A percentile compares a stretch with the other conserved stretches of the same genome.
Conservation (phyloP, 2,888 invertebrate species). For the Cheilosia vernalis region DNA sequence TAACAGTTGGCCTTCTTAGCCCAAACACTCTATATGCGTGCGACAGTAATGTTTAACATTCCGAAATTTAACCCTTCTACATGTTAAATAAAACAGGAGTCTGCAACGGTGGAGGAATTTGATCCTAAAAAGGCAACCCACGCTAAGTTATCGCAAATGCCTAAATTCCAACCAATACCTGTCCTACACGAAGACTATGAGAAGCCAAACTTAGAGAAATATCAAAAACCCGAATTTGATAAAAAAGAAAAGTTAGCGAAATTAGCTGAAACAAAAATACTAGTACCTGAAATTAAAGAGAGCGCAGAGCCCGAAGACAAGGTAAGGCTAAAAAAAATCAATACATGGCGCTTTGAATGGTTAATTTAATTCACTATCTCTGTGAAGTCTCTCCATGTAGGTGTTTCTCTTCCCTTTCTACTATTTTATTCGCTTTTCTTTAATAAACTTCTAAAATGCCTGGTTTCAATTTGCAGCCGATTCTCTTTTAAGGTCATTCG, state of each 20-base stretch:
- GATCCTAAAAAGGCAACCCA: constrained; percentile 81
- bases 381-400: constrained; percentile 5
- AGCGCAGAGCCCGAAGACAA: constrained; percentile 33
- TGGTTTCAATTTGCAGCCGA: too few species aligned
- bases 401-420: not conserved
- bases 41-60: constrained; percentile 1
- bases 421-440: too few species aligned
- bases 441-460: too few species aligned
- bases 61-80: not conserved
- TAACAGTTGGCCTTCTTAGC: not conserved
- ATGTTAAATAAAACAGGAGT: constrained; percentile 61
- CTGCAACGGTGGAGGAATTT: constrained; percentile 78
- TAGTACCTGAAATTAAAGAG: constrained; percentile 74
- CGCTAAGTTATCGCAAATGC: constrained; percentile 78
- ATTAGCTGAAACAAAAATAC: constrained; percentile 70
- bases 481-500: too few species aligned
- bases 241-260: constrained; percentile 81
- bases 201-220: constrained; percentile 88
- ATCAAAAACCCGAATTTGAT: constrained; percentile 84
- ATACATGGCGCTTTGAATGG: not conserved
- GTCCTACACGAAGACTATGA: constrained; percentile 88
- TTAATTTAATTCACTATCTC: not conserved
- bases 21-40: constrained; percentile 14
- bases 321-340: constrained; percentile 50
- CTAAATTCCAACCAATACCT: constrained; percentile 85